Evolutionary conservation across 2,888 invertebrate species (phyloP), one percentile per base, ranked within the genome.

Genomic region (Hoplodrina blanda): DNA sequence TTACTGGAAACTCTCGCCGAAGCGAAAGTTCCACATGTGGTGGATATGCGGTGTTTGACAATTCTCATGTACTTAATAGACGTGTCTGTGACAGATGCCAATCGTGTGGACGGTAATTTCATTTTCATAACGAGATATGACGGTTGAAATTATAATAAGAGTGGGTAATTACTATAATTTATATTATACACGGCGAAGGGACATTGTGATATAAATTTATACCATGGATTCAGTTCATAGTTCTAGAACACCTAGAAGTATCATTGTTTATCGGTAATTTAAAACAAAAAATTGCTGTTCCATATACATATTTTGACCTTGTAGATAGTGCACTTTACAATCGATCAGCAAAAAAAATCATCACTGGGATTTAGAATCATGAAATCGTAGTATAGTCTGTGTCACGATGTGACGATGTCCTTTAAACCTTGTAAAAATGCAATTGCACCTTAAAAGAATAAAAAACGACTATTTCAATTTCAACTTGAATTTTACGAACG

Each of bases 21-120:
- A 91, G 91, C 91, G 94, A 94, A 94, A 94, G 94, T 93, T 72
- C 85, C 87, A 89, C 88, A 82, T 85, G 85, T 87, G 80, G 85
- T 87, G 80, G 76, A 83, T 77, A 87, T 82, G 70, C 62, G 63
- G 41, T 19, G 76, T 82, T 84, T 80, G 82, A 82, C 76, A 82
- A 75, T 84, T 81, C 82, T 70, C 80, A 80, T 71, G 73, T 72
- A 75, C 62, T 62, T 75, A 75, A 56, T 72, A 70, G 59, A 73
- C 62, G 57, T 56, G 66, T 41, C 57, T 74, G 64, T 81, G 82
- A 80, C 77, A 75, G 70, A 77, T 71, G 82, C 33, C 80, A 81
- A 74, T 73, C 75, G 69, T 71, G 30, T 54, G 41, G 57, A 64
- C 41, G 62, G 62, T 70, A 60, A 76, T 78, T 66, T 68, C 59